Percentiles rank a stretch among this genome's conserved stretches.
phyloP scores from a whole-genome alignment of 2,113 vertebrate species.

The Anoplopoma fimbria region DNA sequence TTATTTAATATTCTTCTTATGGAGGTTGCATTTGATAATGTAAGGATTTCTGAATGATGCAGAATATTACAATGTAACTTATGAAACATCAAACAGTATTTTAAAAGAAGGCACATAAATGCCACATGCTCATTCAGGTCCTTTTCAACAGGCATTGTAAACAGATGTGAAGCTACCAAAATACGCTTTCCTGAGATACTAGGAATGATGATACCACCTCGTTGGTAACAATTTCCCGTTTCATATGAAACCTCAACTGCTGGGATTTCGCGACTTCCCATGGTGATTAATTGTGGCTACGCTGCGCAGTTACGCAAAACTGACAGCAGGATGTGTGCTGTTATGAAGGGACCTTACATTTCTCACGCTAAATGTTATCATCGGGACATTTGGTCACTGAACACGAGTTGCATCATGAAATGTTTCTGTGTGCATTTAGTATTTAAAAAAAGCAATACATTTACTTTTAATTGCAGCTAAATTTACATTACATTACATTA shows the following conservation, averaged over 20 bases:
- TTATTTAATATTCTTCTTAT: not conserved
- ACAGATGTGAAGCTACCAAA: not conserved
- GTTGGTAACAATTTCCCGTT: constrained; percentile 43
- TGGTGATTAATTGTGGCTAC: constrained; percentile 46
- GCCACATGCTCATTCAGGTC: not conserved
- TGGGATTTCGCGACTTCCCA: constrained; percentile 53
- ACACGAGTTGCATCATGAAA: not conserved
- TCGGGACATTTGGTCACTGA: not conserved
- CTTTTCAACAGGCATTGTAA: not conserved
- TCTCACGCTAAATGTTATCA: constrained; percentile 18
- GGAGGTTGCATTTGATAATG: not conserved
- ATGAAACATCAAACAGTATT: not conserved
- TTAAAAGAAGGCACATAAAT: not conserved
- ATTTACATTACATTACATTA: constrained; percentile 14
- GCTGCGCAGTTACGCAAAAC: constrained; percentile 21
- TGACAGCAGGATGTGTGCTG: constrained; percentile 68
- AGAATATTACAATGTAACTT: not conserved
- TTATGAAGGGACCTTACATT: constrained; percentile 24
- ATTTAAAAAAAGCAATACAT: not conserved
- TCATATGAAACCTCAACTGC: constrained; percentile 64
- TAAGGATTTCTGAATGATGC: not conserved
- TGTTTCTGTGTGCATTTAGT: not conserved
- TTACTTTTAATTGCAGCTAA: constrained; percentile 27
- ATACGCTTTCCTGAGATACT: constrained; percentile 10
- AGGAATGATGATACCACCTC: not conserved